A percentile compares a stretch with the other conserved stretches of the same genome.
These are phyloP conservation scores for Sebastes cheni DNA, from an alignment of 2,797 vertebrate species.

Conservation along the genomic window DNA sequence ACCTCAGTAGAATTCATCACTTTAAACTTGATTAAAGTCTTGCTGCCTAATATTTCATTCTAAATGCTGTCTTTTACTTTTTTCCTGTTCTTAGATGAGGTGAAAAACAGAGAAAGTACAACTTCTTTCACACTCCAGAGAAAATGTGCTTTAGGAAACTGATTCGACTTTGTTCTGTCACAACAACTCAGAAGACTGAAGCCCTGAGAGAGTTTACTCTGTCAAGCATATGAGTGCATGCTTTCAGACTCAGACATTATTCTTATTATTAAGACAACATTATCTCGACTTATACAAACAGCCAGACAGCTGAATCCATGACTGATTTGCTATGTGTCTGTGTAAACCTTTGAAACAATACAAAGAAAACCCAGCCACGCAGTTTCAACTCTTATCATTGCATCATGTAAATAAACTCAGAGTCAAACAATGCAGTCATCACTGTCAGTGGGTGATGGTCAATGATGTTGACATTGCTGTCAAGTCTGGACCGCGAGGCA, in stretches of 20 bases:
- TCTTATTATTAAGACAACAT: conserved; percentile 37
- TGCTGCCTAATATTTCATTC: not conserved
- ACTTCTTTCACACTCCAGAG: not conserved
- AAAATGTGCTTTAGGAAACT: not conserved
- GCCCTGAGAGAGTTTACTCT: conserved; percentile 19
- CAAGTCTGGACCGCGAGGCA: not conserved
- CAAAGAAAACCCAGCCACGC: conserved; percentile 25
- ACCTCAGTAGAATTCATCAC: not conserved
- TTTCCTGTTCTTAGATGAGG: not conserved
- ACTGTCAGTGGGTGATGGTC: conserved; percentile 39
- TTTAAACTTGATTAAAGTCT: not conserved
- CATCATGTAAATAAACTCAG: conserved; percentile 63
- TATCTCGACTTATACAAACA: conserved; percentile 32
- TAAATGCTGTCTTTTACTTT: not conserved
- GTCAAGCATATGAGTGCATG: not conserved
- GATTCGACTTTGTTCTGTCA: not conserved
- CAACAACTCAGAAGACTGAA: not conserved
- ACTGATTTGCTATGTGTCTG: conserved; percentile 9
- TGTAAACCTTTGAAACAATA: conserved; percentile 64
- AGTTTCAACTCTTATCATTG: conserved; percentile 49
- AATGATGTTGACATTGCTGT: conserved; percentile 59
- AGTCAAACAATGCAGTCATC: conserved; percentile 60
- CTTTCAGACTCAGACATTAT: conserved; percentile 19
- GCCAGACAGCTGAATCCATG: conserved; percentile 10
- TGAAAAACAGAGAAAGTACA: not conserved